A percentile compares a stretch with the other conserved stretches of the same genome.
These are phyloP conservation scores for Sparidentex hasta DNA, from an alignment of 2,797 vertebrate species.

Conservation along the genomic window DNA sequence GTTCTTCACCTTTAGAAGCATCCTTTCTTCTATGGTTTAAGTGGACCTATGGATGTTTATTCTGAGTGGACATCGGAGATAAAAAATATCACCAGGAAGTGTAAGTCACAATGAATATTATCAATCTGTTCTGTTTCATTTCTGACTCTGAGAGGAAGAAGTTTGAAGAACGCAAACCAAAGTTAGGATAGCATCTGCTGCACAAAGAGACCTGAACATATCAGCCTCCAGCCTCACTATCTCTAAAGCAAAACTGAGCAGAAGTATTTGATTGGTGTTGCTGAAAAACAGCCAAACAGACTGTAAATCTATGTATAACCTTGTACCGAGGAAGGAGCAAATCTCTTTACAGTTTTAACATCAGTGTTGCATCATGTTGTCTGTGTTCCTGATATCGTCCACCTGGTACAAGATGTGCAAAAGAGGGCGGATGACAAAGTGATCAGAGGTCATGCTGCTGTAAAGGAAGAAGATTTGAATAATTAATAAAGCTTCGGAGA, in stretches of 20 bases:
- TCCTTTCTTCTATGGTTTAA: too few relatives aligned
- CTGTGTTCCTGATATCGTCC: background rate
- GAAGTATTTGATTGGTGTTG: too few relatives aligned
- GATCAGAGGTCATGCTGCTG: constrained; percentile 14
- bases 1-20: too few relatives aligned
- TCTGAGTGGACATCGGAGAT: too few relatives aligned
- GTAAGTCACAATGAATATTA: background rate
- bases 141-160: too few relatives aligned
- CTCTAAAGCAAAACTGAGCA: too few relatives aligned
- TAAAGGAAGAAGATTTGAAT: constrained; percentile 43
- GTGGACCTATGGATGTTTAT: too few relatives aligned
- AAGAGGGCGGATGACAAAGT: background rate
- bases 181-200: too few relatives aligned
- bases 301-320: background rate
- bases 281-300: background rate
- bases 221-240: too few relatives aligned
- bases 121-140: background rate
- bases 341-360: background rate
- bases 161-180: too few relatives aligned
- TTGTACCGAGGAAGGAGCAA: background rate
- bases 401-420: background rate
- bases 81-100: background rate
- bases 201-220: too few relatives aligned
- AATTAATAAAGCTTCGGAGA: constrained; percentile 49
- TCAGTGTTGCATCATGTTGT: background rate